These are phyloP conservation scores for Orchesella cincta DNA, from an alignment of 1,140 invertebrate species.

Conservation along the genomic window DNA sequence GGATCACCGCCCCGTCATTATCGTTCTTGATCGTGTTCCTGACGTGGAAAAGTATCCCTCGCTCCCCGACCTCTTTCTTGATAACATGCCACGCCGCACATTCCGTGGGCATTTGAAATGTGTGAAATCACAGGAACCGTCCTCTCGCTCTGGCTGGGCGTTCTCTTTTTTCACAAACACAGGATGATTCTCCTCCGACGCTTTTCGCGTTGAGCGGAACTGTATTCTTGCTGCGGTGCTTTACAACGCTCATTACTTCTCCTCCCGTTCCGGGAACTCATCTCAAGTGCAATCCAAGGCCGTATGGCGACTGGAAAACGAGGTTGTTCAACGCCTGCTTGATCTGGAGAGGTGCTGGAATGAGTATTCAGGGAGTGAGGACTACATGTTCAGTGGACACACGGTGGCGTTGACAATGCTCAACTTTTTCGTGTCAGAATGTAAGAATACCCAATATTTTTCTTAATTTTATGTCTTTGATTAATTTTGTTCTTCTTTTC, in stretches of 20 bases:
- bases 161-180: slow-evolving; percentile 93
- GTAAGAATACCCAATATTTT: slow-evolving; percentile 70
- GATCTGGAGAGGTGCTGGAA: slow-evolving; percentile 94
- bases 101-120: slow-evolving; percentile 98
- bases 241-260: slow-evolving; percentile 98
- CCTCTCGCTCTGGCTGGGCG: slow-evolving; percentile 69
- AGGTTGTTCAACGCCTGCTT: slow-evolving; percentile 78
- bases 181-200: slow-evolving; percentile 91
- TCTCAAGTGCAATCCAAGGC: slow-evolving; percentile 83
- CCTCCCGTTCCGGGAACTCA: slow-evolving; percentile 95
- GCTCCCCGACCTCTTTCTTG: slow-evolving; percentile 93
- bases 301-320: slow-evolving; percentile 60
- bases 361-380: slow-evolving; percentile 95
- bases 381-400: slow-evolving; percentile 99
- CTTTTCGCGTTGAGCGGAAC: slow-evolving; percentile 92
- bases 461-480: not conserved
- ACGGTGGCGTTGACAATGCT: slow-evolving; percentile 94
- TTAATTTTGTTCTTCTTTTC: slow-evolving; percentile 55
- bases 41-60: slow-evolving; percentile 99
- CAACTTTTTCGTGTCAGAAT: slow-evolving; percentile 99
- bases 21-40: slow-evolving; percentile 96
- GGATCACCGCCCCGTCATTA: slow-evolving; percentile 97
- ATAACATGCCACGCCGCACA: slow-evolving; percentile 97
- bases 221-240: slow-evolving; percentile 92
- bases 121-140: slow-evolving; percentile 59